Evolutionary conservation across 2,888 invertebrate genomes (phyloP).

Genomic region (Baronia brevicornis): DNA sequence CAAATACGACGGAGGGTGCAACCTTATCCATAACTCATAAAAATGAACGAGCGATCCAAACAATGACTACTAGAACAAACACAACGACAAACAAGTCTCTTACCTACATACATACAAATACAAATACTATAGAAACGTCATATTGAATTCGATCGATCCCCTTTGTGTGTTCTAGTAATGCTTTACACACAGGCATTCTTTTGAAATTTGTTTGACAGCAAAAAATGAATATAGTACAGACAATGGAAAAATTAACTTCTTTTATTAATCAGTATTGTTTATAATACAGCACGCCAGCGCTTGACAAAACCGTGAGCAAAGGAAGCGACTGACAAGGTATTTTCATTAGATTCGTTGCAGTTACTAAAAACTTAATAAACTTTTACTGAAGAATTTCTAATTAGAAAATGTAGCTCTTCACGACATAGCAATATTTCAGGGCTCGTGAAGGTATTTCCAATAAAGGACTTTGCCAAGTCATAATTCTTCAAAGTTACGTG

Average conservation of each 20-base stretch:
- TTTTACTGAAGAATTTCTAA: conserved; percentile 73
- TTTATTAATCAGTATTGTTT: conserved; percentile 13
- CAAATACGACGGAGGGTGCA: conserved; percentile 48
- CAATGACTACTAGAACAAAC: conserved; percentile 46
- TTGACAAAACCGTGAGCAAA: conserved; percentile 21
- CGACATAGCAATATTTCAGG: conserved; percentile 75
- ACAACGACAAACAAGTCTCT: conserved; percentile 40
- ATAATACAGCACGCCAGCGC: conserved; percentile 16
- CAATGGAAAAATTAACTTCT: conserved; percentile 3
- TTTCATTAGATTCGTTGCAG: conserved; percentile 68
- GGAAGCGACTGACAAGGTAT: conserved; percentile 55
- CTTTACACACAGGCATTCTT: conserved; percentile 14
- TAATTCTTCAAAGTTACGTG: conserved; percentile 75
- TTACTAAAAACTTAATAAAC: conserved; percentile 74
- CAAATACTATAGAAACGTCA: conserved; percentile 15
- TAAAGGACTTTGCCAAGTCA: conserved; percentile 76
- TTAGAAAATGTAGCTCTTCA: conserved; percentile 74
- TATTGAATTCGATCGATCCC: conserved; percentile 16
- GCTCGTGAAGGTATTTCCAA: conserved; percentile 75
- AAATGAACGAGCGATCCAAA: conserved; percentile 59
- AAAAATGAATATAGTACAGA: conserved; percentile 12
- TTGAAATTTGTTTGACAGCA: conserved; percentile 15
- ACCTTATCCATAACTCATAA: conserved; percentile 69
- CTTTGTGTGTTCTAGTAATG: conserved; percentile 14
- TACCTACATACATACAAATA: conserved; percentile 22